Base-by-base conservation (phyloP, 2,113 vertebrate species). In the Sinocyclocheilus anophthalmus region DNA sequence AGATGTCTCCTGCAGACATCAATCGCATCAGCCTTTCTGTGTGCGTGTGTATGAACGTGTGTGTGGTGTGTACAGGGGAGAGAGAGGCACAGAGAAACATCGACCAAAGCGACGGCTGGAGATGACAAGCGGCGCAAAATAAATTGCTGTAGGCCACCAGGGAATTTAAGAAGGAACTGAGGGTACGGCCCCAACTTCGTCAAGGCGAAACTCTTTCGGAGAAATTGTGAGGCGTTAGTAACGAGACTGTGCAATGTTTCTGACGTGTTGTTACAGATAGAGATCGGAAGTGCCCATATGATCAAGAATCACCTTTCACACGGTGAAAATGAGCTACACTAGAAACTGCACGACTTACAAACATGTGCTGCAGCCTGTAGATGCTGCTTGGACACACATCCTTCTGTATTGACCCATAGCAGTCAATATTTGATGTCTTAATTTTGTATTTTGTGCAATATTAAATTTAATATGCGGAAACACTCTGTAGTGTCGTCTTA, bases 381-480 rank as follows among this genome's bases (percentile, higher is more conserved):
- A 76, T 85, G 85, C 76, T 85, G 85, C 84, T 86, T 81, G 70
- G 42, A 50, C 50, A 88, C 50, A 88, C 90, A 53, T 63, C 92
- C 92, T 89, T 95, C 94, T 95, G 92, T 94, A 96, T 96, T 95
- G 94, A 94, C 78, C 78, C 94, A 90, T 83, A 94, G 92, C 92
- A 92, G 94, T 94, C 95, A 95, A 95, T 97, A 97, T 97, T 98
- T 95, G 94, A 90, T 84, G 91, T 95, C 91, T 92, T 83, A 85
- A 97, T 96, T 97, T 96, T 97, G 94, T 96, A 96, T 95, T 92
- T 96, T 93, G 96, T 98, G 97, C 97, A 98, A 97, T 97, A 97
- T 94, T 88, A 95, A 94, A 92, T 89, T 93, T 93, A 93, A 94
- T 97, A 97, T 96, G 96, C 96, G n/a, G n/a, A n/a, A n/a, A n/a